phyloP scores from a whole-genome alignment of 2,113 vertebrate species.

The Megaleporinus macrocephalus region DNA sequence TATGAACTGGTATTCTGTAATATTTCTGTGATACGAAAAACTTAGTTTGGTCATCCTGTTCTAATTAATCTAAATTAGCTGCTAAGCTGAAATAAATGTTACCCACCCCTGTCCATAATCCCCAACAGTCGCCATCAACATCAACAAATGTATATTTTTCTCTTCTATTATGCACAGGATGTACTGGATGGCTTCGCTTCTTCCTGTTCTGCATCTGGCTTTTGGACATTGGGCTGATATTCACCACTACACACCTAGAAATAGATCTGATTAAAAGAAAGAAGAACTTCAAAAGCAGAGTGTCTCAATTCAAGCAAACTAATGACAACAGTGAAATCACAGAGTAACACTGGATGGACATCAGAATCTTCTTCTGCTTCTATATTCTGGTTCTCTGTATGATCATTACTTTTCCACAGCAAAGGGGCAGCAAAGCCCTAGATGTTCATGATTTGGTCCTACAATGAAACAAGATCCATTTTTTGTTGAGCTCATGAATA shows the following conservation, averaged over 20 bases:
- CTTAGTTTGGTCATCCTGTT: too few species aligned
- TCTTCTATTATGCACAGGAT: background rate
- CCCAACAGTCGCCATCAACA: too few species aligned
- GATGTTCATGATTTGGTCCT: too few species aligned
- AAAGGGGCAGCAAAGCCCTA: background rate
- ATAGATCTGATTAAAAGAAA: background rate
- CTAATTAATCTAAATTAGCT: too few species aligned
- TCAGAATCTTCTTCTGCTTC: too few species aligned
- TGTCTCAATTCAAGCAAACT: background rate
- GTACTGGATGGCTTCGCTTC: background rate
- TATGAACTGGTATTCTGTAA: too few species aligned
- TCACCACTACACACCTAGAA: background rate
- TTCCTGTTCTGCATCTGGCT: conserved; percentile 20
- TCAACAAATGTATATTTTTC: background rate
- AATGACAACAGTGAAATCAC: background rate
- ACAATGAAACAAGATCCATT: too few species aligned
- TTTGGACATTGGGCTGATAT: background rate
- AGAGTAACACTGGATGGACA: background rate
- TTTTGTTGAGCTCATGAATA: too few species aligned
- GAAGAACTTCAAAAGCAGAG: background rate
- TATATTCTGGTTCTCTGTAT: too few species aligned
- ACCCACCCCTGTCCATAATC: too few species aligned
- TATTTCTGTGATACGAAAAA: too few species aligned
- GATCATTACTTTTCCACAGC: background rate
- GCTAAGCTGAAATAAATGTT: too few species aligned